Evolutionary conservation across 2,888 invertebrate genomes (phyloP).

Genomic region (Adelognathus sp.): DNA sequence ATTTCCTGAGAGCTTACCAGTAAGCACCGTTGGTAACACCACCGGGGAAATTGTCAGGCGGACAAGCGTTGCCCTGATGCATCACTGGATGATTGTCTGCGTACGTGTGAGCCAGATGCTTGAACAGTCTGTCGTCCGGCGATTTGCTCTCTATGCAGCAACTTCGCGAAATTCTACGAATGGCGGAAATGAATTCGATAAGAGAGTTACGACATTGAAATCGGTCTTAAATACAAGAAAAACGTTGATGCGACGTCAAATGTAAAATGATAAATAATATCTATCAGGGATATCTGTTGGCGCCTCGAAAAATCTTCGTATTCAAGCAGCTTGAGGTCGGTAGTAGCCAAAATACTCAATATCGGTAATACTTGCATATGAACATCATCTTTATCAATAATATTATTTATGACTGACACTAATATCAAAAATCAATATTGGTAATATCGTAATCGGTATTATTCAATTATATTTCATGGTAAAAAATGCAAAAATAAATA

Average conservation of each 20-base stretch:
- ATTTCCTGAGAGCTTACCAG: conserved; percentile 86
- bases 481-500: no score
- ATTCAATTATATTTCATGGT: no score
- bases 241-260: neutral
- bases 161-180: conserved; percentile 80
- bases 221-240: neutral
- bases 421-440: no score
- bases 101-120: conserved; percentile 89
- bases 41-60: conserved; percentile 87
- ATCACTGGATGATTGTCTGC: conserved; percentile 89
- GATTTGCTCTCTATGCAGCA: conserved; percentile 89
- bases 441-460: no score
- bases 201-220: neutral
- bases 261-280: conserved; percentile 7
- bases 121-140: conserved; percentile 93
- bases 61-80: conserved; percentile 88
- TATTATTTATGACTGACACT: no score
- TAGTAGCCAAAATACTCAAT: no score
- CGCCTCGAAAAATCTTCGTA: no score
- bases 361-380: no score
- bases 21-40: conserved; percentile 96
- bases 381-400: no score
- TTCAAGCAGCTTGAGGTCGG: no score
- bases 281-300: no score
- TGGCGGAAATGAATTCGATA: neutral